Percentiles rank a stretch among this genome's conserved stretches.
phyloP scores from a whole-genome alignment of 2,888 invertebrate species.

The Trichopoda pennipes region DNA sequence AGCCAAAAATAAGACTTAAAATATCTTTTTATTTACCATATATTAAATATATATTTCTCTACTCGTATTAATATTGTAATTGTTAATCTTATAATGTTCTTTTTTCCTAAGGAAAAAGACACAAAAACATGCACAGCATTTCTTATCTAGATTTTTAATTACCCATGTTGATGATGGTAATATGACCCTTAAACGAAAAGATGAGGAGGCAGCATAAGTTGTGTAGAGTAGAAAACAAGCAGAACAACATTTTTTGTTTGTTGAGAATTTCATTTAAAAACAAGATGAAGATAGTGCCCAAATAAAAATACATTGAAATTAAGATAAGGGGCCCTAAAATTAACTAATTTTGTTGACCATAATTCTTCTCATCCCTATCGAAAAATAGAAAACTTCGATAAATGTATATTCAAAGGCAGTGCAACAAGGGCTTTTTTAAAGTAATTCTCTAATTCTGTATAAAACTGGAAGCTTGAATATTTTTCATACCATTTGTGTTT shows the following conservation, averaged over 20 bases:
- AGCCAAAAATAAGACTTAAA: slow-evolving; percentile 40
- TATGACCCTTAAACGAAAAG: slow-evolving; percentile 41
- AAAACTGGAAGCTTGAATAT: no score
- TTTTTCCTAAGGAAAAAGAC: slow-evolving; percentile 6
- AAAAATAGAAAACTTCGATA: neutral
- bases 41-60: slow-evolving; percentile 20
- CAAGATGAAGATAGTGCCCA: slow-evolving; percentile 3
- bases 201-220: slow-evolving; percentile 25
- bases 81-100: slow-evolving; percentile 58
- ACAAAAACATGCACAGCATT: slow-evolving; percentile 20
- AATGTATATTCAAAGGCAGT: no score
- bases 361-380: slow-evolving; percentile 26
- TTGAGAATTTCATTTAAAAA: slow-evolving; percentile 35
- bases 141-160: slow-evolving; percentile 68
- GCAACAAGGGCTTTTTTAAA: no score
- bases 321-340: slow-evolving; percentile 54
- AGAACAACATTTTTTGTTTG: slow-evolving; percentile 42
- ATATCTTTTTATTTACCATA: slow-evolving; percentile 25
- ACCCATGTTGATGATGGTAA: slow-evolving; percentile 63
- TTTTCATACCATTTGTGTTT: no score
- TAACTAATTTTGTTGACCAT: slow-evolving; percentile 66
- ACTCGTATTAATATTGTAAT: slow-evolving; percentile 40
- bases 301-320: neutral
- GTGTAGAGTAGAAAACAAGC: neutral
- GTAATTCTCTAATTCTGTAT: no score